Base-by-base conservation (phyloP, 2,113 vertebrate species). In the Eurystomus gularis region DNA sequence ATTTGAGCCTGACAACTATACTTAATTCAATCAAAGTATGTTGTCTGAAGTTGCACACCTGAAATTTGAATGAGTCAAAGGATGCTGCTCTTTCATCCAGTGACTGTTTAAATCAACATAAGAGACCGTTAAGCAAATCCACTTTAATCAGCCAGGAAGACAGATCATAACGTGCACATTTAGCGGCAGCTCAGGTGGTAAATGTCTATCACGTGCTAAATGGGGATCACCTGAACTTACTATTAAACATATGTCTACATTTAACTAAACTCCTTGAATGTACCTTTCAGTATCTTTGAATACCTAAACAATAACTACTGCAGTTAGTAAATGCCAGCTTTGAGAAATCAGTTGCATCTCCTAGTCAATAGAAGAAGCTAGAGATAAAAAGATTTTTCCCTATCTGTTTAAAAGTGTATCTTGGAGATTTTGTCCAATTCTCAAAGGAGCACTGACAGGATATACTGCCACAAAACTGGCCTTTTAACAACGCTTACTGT, bases 151-250 rank as follows among this genome's bases (percentile, higher is more conserved):
- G 51, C n/a, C 46, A 23, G 0, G 0, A 66, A 44, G 52, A 44
- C 0, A 60, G 58, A n/a, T 37, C 20, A 46, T 10, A 37, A 23
- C 4, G 19, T 2, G 9, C 16, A 12, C 12, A 4, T 17, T 25
- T 23, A 51, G 82, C 77, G 61, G 19, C 71, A 55, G 35, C 31
- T 73, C 66, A 33, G 46, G 54, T 15, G 10, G 23, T n/a, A 15
- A 24, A 58, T 58, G 60, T 55, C 17, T 75, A 33, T n/a, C 57
- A 10, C 11, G 10, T 58, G 26, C n/a, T 88, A 68, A 88, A 64
- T 4, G 33, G 20, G 28, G 33, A 7, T 46, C 57, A 76, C 49
- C 18, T 64, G 29, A 86, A 40, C 12, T 80, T 39, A 14, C 10
- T 26, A 35, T 24, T 72, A 44, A 80, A 65, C 10, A 15, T 25